Evolutionary conservation across 2,113 vertebrate species (phyloP).

Genomic region (Oenanthe melanoleuca): DNA sequence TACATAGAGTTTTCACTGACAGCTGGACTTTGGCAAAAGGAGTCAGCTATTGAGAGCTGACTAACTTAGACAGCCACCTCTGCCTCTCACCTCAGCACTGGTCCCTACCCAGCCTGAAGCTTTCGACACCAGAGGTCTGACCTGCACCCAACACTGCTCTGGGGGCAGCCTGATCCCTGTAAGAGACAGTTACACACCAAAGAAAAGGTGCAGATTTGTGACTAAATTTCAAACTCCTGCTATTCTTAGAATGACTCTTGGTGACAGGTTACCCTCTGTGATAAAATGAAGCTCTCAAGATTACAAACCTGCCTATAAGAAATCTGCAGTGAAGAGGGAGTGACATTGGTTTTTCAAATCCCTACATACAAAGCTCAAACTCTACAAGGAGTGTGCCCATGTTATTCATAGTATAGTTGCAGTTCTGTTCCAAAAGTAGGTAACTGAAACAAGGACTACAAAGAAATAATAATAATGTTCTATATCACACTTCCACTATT

Average conservation of each 20-base stretch:
- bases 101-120: background rate
- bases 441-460: background rate
- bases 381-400: background rate
- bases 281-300: background rate
- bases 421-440: background rate
- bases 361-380: background rate
- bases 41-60: background rate
- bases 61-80: background rate
- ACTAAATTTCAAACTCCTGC: background rate
- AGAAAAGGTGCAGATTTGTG: background rate
- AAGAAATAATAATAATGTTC: background rate
- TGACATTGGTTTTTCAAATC: background rate
- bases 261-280: background rate
- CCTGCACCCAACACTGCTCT: accelerated
- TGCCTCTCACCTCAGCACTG: background rate
- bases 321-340: background rate
- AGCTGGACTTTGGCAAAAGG: background rate
- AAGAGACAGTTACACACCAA: background rate
- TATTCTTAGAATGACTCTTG: background rate
- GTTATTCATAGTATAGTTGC: background rate
- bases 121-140: background rate
- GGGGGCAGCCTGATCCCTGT: accelerated
- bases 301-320: background rate
- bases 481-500: background rate
- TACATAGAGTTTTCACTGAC: background rate